Evolutionary conservation across 1,140 invertebrate genomes (phyloP).

Genomic region (Bombus pascuorum): DNA sequence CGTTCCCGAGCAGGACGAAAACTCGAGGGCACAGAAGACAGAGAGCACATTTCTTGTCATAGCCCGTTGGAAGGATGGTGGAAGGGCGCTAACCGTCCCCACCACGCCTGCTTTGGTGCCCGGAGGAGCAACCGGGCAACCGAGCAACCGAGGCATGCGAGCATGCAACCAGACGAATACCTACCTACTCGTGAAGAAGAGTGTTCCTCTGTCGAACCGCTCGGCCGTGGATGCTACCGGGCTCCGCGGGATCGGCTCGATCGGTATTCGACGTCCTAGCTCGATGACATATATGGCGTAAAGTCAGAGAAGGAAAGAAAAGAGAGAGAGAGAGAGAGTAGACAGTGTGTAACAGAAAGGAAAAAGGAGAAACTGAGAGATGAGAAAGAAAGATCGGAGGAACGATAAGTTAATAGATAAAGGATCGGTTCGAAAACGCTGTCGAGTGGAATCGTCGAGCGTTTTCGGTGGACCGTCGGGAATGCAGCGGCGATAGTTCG

Average conservation of each 20-base stretch:
- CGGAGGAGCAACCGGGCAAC: neutral
- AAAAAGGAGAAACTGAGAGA: neutral
- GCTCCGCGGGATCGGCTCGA: slow-evolving; percentile 57
- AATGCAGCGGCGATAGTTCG: slow-evolving; percentile 40
- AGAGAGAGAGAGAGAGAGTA: neutral
- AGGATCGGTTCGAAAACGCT: slow-evolving; percentile 32
- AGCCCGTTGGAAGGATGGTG: slow-evolving; percentile 54
- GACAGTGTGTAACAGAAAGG: neutral
- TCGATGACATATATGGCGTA: slow-evolving; percentile 64
- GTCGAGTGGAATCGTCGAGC: neutral
- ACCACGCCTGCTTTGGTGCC: neutral
- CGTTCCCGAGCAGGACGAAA: slow-evolving; percentile 55
- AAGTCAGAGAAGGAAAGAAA: neutral
- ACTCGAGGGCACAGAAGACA: slow-evolving; percentile 41
- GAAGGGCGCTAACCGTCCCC: slow-evolving; percentile 60
- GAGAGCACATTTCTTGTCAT: slow-evolving; percentile 64
- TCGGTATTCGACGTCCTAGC: slow-evolving; percentile 59
- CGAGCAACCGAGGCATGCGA: slow-evolving; percentile 45
- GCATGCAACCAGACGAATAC: slow-evolving; percentile 48
- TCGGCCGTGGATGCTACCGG: slow-evolving; percentile 57
- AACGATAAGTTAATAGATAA: slow-evolving; percentile 48
- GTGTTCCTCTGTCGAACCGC: slow-evolving; percentile 52
- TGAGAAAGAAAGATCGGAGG: slow-evolving; percentile 9
- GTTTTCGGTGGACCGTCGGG: slow-evolving; percentile 40
- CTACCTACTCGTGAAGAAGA: slow-evolving; percentile 8